Percentiles rank a stretch among this genome's conserved stretches.
These are phyloP conservation scores for Pomacea maculata DNA, from an alignment of 1,140 invertebrate species.

Conservation along the genomic window DNA sequence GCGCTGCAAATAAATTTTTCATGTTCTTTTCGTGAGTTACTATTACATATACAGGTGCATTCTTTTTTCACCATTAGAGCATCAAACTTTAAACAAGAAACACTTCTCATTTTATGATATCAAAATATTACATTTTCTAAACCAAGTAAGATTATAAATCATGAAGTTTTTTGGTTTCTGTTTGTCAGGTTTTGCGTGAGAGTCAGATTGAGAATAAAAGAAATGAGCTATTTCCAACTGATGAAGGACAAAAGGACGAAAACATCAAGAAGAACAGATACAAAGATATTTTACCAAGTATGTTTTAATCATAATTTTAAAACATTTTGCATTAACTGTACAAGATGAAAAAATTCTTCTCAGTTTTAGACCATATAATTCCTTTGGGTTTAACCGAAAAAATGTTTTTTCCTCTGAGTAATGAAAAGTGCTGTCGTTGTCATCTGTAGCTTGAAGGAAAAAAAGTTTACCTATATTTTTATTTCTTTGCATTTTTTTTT, in stretches of 20 bases:
- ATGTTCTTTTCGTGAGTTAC: neutral
- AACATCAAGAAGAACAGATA: constrained; percentile 57
- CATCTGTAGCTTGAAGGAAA: too few relatives aligned
- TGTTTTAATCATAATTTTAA: constrained; percentile 8
- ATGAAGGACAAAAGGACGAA: constrained; percentile 37
- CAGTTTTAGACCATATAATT: neutral
- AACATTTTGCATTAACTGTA: neutral
- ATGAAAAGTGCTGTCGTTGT: too few relatives aligned
- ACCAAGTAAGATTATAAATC: neutral
- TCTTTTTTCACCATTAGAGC: neutral
- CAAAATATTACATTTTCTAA: neutral
- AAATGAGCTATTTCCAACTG: constrained; percentile 35
- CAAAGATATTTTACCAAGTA: constrained; percentile 52
- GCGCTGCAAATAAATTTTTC: neutral
- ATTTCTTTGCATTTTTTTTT: too few relatives aligned
- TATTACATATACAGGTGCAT: neutral
- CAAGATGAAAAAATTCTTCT: neutral
- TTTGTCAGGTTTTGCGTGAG: constrained; percentile 41
- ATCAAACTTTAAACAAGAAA: neutral
- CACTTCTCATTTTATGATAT: neutral
- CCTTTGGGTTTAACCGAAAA: too few relatives aligned
- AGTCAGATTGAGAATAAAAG: constrained; percentile 31
- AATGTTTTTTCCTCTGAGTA: too few relatives aligned
- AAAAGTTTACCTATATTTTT: too few relatives aligned
- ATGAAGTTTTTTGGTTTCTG: constrained; percentile 15